phyloP scores from a whole-genome alignment of 2,888 invertebrate species.

The Macaria liturata region DNA sequence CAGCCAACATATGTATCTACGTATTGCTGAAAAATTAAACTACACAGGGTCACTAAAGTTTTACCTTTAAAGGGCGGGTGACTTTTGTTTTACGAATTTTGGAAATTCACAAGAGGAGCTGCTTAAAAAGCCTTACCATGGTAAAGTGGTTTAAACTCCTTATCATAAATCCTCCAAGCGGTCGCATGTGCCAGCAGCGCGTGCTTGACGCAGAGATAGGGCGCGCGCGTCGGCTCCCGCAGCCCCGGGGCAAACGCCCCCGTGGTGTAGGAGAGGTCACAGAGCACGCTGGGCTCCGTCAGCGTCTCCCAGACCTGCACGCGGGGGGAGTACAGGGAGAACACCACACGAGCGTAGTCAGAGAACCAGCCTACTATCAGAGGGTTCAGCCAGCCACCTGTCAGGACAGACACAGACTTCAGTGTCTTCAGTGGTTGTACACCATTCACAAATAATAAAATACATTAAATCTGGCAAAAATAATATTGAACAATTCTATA shows the following conservation, averaged over 20 bases:
- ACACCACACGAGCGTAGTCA: conserved; percentile 84
- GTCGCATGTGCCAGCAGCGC: conserved; percentile 87
- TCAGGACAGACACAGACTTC: neutral
- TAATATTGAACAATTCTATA: too few species aligned
- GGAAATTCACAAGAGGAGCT: too few species aligned
- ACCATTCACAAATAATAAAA: too few species aligned
- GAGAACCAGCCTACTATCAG: conserved; percentile 83
- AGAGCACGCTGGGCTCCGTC: conserved; percentile 85
- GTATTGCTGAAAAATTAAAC: neutral
- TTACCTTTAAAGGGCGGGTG: too few species aligned
- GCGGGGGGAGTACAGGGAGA: conserved; percentile 82
- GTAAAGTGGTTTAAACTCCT: conserved; percentile 75
- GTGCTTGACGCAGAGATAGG: conserved; percentile 83
- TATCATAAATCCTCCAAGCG: conserved; percentile 84
- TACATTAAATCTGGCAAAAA: too few species aligned
- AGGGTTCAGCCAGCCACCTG: conserved; percentile 87
- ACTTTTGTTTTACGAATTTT: too few species aligned
- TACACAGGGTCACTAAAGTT: too few species aligned
- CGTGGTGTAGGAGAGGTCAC: conserved; percentile 63
- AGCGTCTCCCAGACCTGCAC: conserved; percentile 88
- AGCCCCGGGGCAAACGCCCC: conserved; percentile 60
- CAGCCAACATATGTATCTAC: too few species aligned
- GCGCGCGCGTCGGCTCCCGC: conserved; percentile 65
- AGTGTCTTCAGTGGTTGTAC: too few species aligned
- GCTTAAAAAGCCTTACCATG: conserved; percentile 53